Evolutionary conservation across 2,113 vertebrate genomes (phyloP).

Genomic region (Mesitornis unicolor): DNA sequence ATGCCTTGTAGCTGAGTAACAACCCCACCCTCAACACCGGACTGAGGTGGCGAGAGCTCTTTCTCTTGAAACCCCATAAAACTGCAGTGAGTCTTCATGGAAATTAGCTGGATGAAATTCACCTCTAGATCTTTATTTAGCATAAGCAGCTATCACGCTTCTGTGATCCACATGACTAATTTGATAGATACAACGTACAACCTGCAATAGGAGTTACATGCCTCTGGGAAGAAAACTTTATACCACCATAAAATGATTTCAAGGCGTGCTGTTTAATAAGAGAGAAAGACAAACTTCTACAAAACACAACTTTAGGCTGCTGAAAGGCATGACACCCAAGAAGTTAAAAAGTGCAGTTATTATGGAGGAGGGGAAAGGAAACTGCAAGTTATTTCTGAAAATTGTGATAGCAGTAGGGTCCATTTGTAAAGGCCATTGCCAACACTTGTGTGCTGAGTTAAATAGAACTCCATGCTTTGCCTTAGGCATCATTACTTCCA

Average conservation of each 20-base stretch:
- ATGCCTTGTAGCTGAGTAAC: neutral
- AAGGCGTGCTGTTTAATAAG: neutral
- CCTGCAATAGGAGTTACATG: neutral
- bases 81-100: neutral
- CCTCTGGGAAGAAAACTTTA: neutral
- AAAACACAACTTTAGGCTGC: neutral
- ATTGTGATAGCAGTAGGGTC: neutral
- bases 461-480: conserved; percentile 7
- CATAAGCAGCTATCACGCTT: neutral
- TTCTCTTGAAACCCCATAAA: neutral
- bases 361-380: neutral
- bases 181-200: neutral
- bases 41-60: neutral
- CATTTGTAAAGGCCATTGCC: neutral
- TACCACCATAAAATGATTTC: neutral
- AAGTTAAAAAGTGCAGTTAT: neutral
- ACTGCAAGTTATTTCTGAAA: neutral
- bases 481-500: conserved; percentile 52
- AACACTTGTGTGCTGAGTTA: neutral
- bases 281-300: neutral
- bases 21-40: neutral
- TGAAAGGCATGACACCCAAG: neutral
- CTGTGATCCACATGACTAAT: neutral
- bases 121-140: neutral
- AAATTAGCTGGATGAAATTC: neutral